Evolutionary conservation across 2,888 invertebrate species (phyloP).

Genomic region (Watsonalla binaria): DNA sequence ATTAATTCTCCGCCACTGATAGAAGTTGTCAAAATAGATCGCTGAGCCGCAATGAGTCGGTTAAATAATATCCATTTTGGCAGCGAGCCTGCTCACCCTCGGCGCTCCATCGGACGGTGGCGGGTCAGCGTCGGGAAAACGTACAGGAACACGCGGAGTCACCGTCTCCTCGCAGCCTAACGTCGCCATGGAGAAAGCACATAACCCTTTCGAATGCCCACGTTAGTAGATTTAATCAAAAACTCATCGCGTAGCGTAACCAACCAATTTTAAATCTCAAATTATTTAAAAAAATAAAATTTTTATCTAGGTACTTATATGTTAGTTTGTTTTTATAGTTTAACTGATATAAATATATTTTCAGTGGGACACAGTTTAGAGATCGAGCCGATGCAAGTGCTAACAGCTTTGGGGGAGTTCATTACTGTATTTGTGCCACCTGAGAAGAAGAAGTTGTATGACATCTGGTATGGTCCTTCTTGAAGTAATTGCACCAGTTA

Average conservation of each 20-base stretch:
- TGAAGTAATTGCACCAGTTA: background rate
- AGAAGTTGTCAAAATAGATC: no score
- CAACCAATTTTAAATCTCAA: no score
- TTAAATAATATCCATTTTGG: background rate
- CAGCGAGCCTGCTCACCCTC: constrained; percentile 19
- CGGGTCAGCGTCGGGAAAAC: constrained; percentile 26
- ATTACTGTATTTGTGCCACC: constrained; percentile 66
- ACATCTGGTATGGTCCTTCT: constrained; percentile 50
- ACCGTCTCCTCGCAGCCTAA: constrained; percentile 47
- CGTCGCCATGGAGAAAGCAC: constrained; percentile 19
- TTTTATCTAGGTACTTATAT: no score
- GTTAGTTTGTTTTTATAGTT: no score
- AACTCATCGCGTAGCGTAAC: no score
- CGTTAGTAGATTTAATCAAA: constrained; percentile 28
- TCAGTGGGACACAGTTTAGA: constrained; percentile 80
- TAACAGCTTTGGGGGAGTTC: constrained; percentile 82
- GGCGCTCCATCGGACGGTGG: constrained; percentile 32
- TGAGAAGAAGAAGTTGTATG: constrained; percentile 57
- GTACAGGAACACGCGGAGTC: constrained; percentile 51
- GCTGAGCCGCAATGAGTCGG: no score
- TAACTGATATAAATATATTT: constrained; percentile 15
- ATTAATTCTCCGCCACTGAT: no score
- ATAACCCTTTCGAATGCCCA: constrained; percentile 56
- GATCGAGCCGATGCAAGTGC: constrained; percentile 82
- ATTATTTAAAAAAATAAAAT: no score